Conservation (phyloP, 2,888 invertebrate genomes). For the Vannuccia rotundouncinata region DNA sequence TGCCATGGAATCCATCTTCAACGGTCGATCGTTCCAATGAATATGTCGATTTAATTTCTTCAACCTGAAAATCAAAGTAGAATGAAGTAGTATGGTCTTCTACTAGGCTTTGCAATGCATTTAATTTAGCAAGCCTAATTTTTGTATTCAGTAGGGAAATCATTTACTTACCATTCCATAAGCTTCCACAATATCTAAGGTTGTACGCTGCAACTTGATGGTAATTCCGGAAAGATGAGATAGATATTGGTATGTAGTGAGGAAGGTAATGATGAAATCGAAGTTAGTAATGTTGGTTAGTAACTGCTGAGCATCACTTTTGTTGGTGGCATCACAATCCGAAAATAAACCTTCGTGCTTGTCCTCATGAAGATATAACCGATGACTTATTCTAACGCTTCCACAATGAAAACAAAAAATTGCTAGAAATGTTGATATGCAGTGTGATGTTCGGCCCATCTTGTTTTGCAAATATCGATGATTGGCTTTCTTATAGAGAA, state of each 20-base stretch:
- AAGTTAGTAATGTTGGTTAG: conserved; percentile 29
- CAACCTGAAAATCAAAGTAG: conserved; percentile 19
- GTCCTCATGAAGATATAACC: conserved; percentile 12
- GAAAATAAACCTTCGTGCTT: not conserved
- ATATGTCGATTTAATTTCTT: conserved; percentile 11
- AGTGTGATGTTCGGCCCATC: conserved; percentile 35
- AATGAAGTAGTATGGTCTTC: not conserved
- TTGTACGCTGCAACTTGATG: conserved; percentile 32
- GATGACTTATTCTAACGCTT: conserved; percentile 37
- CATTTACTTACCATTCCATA: conserved; percentile 30
- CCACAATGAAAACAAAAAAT: conserved; percentile 33
- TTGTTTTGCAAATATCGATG: conserved; percentile 39
- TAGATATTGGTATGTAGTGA: conserved; percentile 31
- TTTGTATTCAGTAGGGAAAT: conserved; percentile 10
- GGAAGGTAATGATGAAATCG: conserved; percentile 29
- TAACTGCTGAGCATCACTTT: conserved; percentile 30
- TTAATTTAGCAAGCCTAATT: conserved; percentile 5
- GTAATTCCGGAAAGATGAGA: conserved; percentile 33
- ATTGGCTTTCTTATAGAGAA: conserved; percentile 32
- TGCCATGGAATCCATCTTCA: conserved; percentile 22
- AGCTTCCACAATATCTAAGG: conserved; percentile 31
- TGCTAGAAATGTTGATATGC: conserved; percentile 37
- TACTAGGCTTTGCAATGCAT: not conserved
- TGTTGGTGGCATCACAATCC: not conserved
- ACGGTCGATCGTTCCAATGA: conserved; percentile 4